A percentile compares a stretch with the other conserved stretches of the same genome.
Conservation (phyloP, 2,113 vertebrate genomes). For the Rhinichthys klamathensis region DNA sequence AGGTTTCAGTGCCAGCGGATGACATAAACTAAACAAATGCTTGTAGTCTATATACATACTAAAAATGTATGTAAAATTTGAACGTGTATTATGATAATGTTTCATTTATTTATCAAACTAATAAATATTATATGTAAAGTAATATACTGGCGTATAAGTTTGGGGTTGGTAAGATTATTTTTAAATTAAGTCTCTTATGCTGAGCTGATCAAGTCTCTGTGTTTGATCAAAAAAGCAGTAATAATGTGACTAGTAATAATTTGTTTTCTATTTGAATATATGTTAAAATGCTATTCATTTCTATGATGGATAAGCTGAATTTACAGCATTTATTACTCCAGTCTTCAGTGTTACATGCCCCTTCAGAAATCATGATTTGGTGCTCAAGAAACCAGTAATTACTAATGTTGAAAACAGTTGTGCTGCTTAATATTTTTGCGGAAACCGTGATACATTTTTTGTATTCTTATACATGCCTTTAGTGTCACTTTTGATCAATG, state of each 20-base stretch:
- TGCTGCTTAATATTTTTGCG: neutral
- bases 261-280: neutral
- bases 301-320: neutral
- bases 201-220: neutral
- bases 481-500: neutral
- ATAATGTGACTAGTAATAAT: neutral
- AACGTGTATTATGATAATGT: neutral
- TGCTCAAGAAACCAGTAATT: neutral
- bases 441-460: neutral
- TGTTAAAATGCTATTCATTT: neutral
- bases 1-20: neutral
- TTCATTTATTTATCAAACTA: neutral
- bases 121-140: neutral
- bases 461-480: neutral
- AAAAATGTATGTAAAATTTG: neutral
- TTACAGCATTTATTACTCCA: neutral
- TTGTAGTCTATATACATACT: neutral
- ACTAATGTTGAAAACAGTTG: neutral
- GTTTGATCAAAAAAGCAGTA: neutral
- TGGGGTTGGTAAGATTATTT: neutral
- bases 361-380: neutral
- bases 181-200: neutral
- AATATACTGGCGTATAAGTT: neutral
- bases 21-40: conserved; percentile 2
- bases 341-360: neutral